These are phyloP conservation scores for Eutrigla gurnardus DNA, from an alignment of 2,797 vertebrate genomes.

Conservation along the genomic window DNA sequence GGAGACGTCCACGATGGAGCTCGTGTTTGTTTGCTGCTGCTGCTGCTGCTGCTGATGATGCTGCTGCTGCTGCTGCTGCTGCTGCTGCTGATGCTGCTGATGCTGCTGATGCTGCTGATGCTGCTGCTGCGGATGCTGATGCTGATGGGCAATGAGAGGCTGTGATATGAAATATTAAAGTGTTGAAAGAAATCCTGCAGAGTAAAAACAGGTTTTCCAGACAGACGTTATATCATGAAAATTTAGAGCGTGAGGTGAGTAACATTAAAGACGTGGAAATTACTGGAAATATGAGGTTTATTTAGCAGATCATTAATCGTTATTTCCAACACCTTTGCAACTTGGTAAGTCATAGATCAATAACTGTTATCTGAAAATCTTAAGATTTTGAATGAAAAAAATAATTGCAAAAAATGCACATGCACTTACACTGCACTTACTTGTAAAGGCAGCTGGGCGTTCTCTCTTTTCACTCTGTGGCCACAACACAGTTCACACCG, in stretches of 20 bases:
- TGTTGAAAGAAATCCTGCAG: not conserved
- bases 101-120: too few species aligned
- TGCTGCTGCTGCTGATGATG: not conserved
- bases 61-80: too few species aligned
- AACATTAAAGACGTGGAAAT: not conserved
- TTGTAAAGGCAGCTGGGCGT: conserved; percentile 59
- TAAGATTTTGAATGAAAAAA: not conserved
- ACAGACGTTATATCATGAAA: not conserved
- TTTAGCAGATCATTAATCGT: not conserved
- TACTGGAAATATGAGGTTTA: not conserved
- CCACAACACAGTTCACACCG: conserved; percentile 77
- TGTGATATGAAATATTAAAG: conserved; percentile 36
- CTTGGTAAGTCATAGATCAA: not conserved
- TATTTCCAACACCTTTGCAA: not conserved
- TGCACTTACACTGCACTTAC: conserved; percentile 58
- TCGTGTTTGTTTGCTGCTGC: conserved; percentile 61
- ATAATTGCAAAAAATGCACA: not conserved
- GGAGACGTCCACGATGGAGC: conserved; percentile 72
- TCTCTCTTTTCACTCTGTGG: conserved; percentile 65
- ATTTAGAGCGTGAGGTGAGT: not conserved
- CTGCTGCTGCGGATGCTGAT: too few species aligned
- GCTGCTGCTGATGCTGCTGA: too few species aligned
- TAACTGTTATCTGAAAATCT: not conserved
- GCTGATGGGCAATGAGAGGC: conserved; percentile 29
- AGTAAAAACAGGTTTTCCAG: not conserved